Evolutionary conservation across 2,797 vertebrate genomes (phyloP).

Genomic region (Crocidura indochinensis): DNA sequence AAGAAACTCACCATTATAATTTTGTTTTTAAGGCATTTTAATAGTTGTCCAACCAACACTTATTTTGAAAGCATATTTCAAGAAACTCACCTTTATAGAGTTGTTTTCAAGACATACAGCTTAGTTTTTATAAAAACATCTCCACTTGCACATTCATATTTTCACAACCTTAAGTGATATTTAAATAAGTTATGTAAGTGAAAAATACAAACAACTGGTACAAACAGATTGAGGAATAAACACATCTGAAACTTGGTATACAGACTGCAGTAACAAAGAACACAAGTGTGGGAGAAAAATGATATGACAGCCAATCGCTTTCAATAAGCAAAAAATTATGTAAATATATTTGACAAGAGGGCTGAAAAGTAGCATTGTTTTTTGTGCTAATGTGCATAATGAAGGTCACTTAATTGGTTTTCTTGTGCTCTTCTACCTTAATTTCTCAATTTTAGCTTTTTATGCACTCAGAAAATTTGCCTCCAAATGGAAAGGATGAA

Average conservation of each 20-base stretch:
- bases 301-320: not conserved
- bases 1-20: conserved; percentile 62
- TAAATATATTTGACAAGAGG: not conserved
- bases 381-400: not conserved
- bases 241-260: conserved; percentile 73
- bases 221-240: conserved; percentile 78
- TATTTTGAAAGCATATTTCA: conserved; percentile 60
- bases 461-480: not conserved
- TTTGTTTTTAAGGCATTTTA: conserved; percentile 56
- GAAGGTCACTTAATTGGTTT: not conserved
- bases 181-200: conserved; percentile 71
- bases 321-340: not conserved
- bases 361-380: not conserved
- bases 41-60: conserved; percentile 35
- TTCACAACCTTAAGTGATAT: conserved; percentile 62
- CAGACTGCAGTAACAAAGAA: conserved; percentile 29
- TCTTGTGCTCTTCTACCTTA: not conserved
- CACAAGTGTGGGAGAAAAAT: conserved; percentile 2
- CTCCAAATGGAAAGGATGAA: not conserved
- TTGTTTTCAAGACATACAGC: conserved; percentile 53
- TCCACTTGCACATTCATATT: conserved; percentile 63
- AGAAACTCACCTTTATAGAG: conserved; percentile 64
- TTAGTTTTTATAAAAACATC: conserved; percentile 72
- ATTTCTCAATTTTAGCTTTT: not conserved
- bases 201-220: conserved; percentile 70